Evolutionary conservation across 2,797 vertebrate species (phyloP).

Genomic region (Petrocephalus schoutedeni): DNA sequence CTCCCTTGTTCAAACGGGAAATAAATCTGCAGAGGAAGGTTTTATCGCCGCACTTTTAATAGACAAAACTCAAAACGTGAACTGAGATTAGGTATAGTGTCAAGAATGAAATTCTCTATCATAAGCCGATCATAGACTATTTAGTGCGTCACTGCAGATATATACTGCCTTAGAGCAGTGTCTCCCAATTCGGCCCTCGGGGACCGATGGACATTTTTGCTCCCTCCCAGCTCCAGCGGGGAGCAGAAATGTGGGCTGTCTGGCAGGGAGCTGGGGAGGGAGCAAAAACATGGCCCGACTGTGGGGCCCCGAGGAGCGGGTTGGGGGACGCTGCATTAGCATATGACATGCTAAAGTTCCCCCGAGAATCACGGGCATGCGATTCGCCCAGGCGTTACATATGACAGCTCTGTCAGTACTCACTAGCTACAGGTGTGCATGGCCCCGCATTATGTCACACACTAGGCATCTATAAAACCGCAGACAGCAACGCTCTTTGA

Average conservation of each 20-base stretch:
- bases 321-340: not conserved
- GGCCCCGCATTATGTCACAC: not conserved
- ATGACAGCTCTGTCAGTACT: not conserved
- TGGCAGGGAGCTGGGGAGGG: too few relatives aligned
- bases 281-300: too few relatives aligned
- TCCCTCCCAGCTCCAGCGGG: too few relatives aligned
- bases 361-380: not conserved
- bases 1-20: not conserved
- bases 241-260: too few relatives aligned
- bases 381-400: not conserved
- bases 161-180: not conserved
- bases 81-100: not conserved
- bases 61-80: not conserved
- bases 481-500: not conserved
- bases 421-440: not conserved
- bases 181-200: too few relatives aligned
- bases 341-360: not conserved
- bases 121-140: not conserved
- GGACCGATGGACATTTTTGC: too few relatives aligned
- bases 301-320: too few relatives aligned
- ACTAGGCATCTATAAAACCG: not conserved
- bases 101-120: not conserved
- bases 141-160: not conserved
- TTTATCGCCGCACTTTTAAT: not conserved
- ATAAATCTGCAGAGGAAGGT: not conserved